A percentile compares a stretch with the other conserved stretches of the same genome.
These are phyloP conservation scores for Nomia melanderi DNA, from an alignment of 1,140 invertebrate genomes.

Conservation along the genomic window DNA sequence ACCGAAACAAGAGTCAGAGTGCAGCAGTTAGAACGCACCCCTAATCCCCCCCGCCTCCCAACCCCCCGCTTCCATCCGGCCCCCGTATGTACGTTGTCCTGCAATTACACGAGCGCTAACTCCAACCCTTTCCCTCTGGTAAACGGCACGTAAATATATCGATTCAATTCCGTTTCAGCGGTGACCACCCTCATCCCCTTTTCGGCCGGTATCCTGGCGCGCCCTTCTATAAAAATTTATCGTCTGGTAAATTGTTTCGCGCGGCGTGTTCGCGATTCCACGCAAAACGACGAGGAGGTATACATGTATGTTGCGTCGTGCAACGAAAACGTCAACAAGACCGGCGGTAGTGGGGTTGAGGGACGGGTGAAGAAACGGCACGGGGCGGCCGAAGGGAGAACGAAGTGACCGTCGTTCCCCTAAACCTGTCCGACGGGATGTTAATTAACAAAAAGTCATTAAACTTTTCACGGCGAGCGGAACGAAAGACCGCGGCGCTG, in stretches of 20 bases:
- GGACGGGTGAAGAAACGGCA: background rate
- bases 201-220: constrained; percentile 52
- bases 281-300: constrained; percentile 58
- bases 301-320: constrained; percentile 45
- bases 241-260: constrained; percentile 82
- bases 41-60: constrained; percentile 26
- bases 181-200: constrained; percentile 53
- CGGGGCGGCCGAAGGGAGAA: constrained; percentile 31
- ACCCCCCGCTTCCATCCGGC: constrained; percentile 8
- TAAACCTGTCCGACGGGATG: constrained; percentile 71
- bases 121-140: constrained; percentile 72
- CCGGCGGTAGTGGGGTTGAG: background rate
- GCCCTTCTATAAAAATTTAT: constrained; percentile 82
- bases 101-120: constrained; percentile 78
- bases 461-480: constrained; percentile 78
- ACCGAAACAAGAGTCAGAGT: constrained; percentile 16
- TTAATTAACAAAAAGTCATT: constrained; percentile 82
- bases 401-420: constrained; percentile 72
- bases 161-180: constrained; percentile 80
- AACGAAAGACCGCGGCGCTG: constrained; percentile 69
- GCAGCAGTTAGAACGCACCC: constrained; percentile 47
- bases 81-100: constrained; percentile 45
- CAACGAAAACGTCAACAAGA: constrained; percentile 57
- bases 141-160: constrained; percentile 82
- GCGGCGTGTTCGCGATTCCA: constrained; percentile 71